Conservation (phyloP, 2,113 vertebrate species). For the Cyrtonyx montezumae region DNA sequence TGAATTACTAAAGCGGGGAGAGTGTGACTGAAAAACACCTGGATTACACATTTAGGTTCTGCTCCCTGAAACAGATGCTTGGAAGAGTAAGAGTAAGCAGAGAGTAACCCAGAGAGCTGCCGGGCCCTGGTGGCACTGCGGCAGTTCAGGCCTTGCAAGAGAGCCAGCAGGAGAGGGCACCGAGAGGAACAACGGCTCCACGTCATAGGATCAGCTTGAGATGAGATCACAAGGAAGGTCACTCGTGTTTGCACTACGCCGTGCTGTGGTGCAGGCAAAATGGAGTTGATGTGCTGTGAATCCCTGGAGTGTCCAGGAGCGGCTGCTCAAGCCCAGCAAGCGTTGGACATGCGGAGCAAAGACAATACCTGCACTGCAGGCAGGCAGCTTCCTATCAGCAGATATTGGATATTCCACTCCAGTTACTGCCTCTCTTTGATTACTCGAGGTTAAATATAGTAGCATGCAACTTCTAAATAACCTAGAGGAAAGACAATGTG, state of each 20-base stretch:
- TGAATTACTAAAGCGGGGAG: neutral
- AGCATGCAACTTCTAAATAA: neutral
- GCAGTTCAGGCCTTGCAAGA: neutral
- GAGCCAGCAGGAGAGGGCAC: neutral
- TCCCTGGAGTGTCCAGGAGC: neutral
- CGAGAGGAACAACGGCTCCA: neutral
- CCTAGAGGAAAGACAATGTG: neutral
- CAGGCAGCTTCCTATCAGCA: neutral
- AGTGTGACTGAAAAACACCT: neutral
- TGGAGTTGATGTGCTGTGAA: constrained; percentile 23
- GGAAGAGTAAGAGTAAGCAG: too few relatives aligned
- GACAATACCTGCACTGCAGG: neutral
- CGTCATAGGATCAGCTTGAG: constrained; percentile 8
- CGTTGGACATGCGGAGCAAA: neutral
- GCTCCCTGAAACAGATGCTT: neutral
- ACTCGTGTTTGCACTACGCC: constrained; percentile 19
- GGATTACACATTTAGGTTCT: neutral
- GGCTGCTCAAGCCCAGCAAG: neutral
- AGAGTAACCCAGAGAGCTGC: neutral
- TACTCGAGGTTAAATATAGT: neutral
- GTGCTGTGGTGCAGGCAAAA: neutral
- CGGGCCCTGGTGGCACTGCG: neutral
- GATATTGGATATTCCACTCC: neutral
- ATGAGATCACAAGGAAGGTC: constrained; percentile 51
- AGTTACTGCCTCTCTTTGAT: neutral